Evolutionary conservation across 2,888 invertebrate species (phyloP), one percentile per base, ranked within the genome.

Genomic region (Dilophus febrilis): DNA sequence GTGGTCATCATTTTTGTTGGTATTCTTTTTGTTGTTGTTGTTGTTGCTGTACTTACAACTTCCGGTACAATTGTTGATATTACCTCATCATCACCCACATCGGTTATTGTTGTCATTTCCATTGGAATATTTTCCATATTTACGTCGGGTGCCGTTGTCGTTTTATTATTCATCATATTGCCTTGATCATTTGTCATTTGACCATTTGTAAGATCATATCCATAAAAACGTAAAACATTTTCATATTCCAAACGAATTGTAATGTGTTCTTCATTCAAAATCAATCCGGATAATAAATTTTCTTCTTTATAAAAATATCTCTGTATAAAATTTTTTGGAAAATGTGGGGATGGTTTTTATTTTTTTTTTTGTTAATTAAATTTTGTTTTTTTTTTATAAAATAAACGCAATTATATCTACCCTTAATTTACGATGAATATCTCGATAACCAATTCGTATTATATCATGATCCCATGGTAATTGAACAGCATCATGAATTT

Each of bases 121-220:
- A 8, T 17, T 16, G n/a, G 4, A 10, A 16, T 12, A 10, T 3
- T 32, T 3, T 32, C 32, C 11, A 13, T 16, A 10, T 12, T 10
- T 14, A 32, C 13, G 5, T 32, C 31, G 14, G 31, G 42, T 30
- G 28, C 35, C 34, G 38, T 44, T 12, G 40, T 38, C 12, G 44
- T 40, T 28, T 22, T 8, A 4, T 40, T 41, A 27, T 35, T 40
- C 32, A n/a, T 18, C 17, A n/a, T 12, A 29, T 29, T 10, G 27
- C 42, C 16, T 3, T 58, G 54, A 27, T 74, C 72, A 41, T n/a
- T n/a, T n/a, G n/a, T n/a, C n/a, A n/a, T n/a, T n/a, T n/a, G n/a
- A n/a, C n/a, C n/a, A n/a, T n/a, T n/a, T n/a, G n/a, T n/a, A n/a
- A 83, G 66, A 58, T 85, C 82, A 50, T 82, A 87, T 2, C 86